Conservation (phyloP, 1,140 invertebrate genomes). For the Caenorhabditis remanei region DNA sequence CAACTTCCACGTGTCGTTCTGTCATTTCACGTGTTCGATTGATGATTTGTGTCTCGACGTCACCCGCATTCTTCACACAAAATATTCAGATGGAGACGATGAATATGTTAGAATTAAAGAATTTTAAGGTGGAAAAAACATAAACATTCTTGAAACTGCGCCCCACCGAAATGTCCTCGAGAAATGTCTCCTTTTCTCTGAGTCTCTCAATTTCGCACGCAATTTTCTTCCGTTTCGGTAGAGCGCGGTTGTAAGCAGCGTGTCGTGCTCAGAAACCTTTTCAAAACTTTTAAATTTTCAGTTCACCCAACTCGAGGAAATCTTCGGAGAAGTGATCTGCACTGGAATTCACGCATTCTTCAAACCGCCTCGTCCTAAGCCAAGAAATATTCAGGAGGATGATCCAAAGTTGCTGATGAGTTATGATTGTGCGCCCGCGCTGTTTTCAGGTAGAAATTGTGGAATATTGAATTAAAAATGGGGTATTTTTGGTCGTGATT, state of each 20-base stretch:
- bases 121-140: slow-evolving; percentile 20
- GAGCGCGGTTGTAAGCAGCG: no score
- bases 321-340: background rate
- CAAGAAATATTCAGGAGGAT: slow-evolving; percentile 14
- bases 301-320: slow-evolving; percentile 11
- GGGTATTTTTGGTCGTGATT: no score
- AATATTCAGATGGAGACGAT: slow-evolving; percentile 28
- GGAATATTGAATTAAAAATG: no score
- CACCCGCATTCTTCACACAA: background rate
- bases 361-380: background rate
- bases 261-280: no score
- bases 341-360: slow-evolving; percentile 3
- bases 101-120: slow-evolving; percentile 32
- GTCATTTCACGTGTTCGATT: background rate
- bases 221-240: no score
- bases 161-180: no score
- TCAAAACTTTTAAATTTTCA: background rate
- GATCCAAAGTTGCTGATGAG: background rate
- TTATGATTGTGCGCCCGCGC: slow-evolving; percentile 5
- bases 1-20: background rate
- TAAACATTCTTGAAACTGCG: background rate
- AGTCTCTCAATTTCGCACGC: no score
- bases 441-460: background rate
- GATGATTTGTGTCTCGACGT: slow-evolving; percentile 11
- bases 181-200: no score